These are phyloP conservation scores for Anabacerthia variegaticeps DNA, from an alignment of 2,797 vertebrate species.

Conservation along the genomic window DNA sequence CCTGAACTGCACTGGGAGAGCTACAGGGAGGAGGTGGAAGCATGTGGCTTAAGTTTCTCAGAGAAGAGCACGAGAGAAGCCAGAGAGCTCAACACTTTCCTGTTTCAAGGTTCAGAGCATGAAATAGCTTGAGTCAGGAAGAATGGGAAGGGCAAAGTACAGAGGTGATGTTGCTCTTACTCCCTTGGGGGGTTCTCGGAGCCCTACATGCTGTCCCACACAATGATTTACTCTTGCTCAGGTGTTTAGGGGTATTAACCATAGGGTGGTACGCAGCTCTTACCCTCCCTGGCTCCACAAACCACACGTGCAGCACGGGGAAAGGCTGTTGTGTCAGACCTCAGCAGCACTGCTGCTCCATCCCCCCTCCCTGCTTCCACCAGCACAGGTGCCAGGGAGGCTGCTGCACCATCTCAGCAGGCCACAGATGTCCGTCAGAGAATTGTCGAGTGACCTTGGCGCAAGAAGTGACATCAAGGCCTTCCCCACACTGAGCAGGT, in stretches of 20 bases:
- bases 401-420: conserved; percentile 21
- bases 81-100: background rate
- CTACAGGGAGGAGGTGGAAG: background rate
- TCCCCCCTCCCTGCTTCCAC: background rate
- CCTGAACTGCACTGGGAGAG: background rate
- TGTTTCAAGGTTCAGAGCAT: background rate
- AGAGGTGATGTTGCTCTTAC: background rate
- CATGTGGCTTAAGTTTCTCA: background rate
- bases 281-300: background rate
- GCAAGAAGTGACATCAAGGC: background rate
- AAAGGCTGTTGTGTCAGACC: background rate
- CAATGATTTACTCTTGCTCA: background rate
- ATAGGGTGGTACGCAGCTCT: background rate
- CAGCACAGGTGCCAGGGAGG: background rate
- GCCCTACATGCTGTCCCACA: background rate
- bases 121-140: background rate
- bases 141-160: background rate
- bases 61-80: background rate
- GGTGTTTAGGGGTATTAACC: background rate
- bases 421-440: conserved; percentile 8
- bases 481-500: background rate
- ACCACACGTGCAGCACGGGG: background rate
- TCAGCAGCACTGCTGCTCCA: background rate
- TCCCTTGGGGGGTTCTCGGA: background rate
- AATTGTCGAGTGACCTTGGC: background rate